Evolutionary conservation across 2,797 vertebrate species (phyloP).

Genomic region (Steatocranus sp.): DNA sequence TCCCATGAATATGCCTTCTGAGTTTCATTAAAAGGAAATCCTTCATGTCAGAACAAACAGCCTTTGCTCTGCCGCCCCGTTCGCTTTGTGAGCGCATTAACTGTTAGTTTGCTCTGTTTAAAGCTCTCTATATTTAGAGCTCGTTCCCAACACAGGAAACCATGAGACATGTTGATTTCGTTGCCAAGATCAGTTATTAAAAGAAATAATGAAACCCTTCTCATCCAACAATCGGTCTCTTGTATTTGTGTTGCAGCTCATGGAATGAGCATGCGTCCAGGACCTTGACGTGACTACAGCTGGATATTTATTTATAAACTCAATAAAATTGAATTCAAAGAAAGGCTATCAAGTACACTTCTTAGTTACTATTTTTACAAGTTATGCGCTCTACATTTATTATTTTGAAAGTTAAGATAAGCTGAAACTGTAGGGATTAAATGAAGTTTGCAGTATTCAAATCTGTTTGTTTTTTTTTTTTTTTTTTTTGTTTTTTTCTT

Average conservation of each 20-base stretch:
- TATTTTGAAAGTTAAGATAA: neutral
- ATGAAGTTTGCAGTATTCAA: neutral
- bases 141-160: neutral
- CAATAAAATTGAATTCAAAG: neutral
- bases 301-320: neutral
- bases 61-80: neutral
- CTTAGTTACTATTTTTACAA: neutral
- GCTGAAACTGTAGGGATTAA: neutral
- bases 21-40: neutral
- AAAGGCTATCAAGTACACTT: neutral
- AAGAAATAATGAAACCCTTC: neutral
- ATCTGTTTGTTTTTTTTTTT: fast-evolving
- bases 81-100: neutral
- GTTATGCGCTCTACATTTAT: fast-evolving
- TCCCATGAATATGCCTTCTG: neutral
- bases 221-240: neutral
- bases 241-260: fast-evolving
- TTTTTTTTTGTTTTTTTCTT: neutral
- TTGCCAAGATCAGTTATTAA: neutral
- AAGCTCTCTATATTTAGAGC: neutral
- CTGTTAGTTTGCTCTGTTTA: neutral
- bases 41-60: neutral
- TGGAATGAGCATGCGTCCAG: neutral
- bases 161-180: neutral
- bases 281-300: neutral